Percentiles rank a stretch among this genome's conserved stretches.
phyloP scores from a whole-genome alignment of 2,888 invertebrate genomes.

The Escarpia spicata region DNA sequence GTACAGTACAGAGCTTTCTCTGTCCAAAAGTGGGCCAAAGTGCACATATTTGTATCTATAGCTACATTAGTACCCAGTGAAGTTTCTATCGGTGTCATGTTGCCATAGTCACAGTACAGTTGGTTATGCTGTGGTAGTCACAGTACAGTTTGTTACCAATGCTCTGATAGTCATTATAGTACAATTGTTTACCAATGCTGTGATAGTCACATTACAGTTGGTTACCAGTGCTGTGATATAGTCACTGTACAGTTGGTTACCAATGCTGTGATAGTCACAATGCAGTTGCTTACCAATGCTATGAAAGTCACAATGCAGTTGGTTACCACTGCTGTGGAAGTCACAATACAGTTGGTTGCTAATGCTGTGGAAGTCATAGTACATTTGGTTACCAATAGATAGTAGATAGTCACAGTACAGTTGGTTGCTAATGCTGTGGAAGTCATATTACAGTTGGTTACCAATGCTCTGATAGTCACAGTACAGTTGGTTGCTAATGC shows the following conservation, averaged over 20 bases:
- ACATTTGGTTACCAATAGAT: neutral
- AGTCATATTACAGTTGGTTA: neutral
- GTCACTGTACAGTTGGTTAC: no score
- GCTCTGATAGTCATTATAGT: neutral
- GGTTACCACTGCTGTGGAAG: no score
- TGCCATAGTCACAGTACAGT: neutral
- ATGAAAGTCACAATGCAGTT: neutral
- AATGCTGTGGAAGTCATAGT: no score
- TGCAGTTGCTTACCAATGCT: no score
- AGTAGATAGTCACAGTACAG: no score
- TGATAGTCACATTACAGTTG: neutral
- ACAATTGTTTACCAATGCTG: neutral
- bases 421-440: neutral
- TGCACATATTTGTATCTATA: neutral
- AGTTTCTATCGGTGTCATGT: neutral
- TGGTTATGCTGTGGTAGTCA: neutral
- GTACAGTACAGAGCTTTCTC: neutral
- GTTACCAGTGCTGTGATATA: neutral
- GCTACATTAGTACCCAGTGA: neutral
- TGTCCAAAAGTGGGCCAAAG: neutral
- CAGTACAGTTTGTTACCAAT: neutral
- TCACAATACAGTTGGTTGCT: no score
- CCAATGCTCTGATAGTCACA: neutral
- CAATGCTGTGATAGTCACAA: no score
- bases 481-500: neutral